Evolutionary conservation across 2,888 invertebrate genomes (phyloP).

Genomic region (Agrochola litura): DNA sequence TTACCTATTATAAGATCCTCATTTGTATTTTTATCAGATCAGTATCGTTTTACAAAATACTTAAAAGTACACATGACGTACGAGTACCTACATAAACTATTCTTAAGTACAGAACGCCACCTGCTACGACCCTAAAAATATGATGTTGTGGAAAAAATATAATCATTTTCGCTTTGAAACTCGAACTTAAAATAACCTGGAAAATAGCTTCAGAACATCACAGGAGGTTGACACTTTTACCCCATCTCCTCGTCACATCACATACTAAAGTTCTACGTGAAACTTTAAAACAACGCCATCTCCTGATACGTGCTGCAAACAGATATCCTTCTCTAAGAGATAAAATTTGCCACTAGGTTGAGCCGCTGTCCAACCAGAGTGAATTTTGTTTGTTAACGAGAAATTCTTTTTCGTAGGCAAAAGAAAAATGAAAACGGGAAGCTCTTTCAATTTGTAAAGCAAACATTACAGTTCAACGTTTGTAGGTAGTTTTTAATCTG

Average conservation of each 20-base stretch:
- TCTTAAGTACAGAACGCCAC: background rate
- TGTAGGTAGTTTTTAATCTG: background rate
- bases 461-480: background rate
- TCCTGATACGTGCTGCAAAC: background rate
- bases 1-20: too few species aligned
- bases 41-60: too few species aligned
- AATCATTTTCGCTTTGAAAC: background rate
- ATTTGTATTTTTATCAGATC: too few species aligned
- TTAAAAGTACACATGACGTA: too few species aligned
- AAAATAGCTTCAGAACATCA: background rate
- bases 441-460: conserved; percentile 1
- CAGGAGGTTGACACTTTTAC: too few species aligned
- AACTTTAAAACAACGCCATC: conserved; percentile 16
- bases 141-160: background rate
- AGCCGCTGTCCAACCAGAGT: background rate
- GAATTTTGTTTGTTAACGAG: background rate
- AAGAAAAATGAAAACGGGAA: background rate
- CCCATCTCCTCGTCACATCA: background rate
- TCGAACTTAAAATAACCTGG: background rate
- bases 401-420: background rate
- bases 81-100: too few species aligned
- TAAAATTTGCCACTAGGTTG: background rate
- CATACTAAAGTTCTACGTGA: background rate
- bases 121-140: background rate
- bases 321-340: too few species aligned